phyloP scores from a whole-genome alignment of 1,140 invertebrate genomes.

The Parasteatoda tepidariorum region DNA sequence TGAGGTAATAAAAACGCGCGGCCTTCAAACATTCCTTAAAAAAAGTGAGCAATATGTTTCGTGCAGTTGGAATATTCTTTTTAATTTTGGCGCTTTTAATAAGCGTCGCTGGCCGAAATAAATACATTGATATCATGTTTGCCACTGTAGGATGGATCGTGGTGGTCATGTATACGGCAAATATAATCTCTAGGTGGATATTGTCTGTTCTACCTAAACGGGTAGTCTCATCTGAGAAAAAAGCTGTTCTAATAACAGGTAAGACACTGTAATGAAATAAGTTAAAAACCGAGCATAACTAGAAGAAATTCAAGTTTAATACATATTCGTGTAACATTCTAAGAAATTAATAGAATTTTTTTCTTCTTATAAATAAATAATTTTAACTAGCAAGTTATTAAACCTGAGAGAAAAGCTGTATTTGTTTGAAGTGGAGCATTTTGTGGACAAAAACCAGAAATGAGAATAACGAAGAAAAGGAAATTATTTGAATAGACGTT shows the following conservation, averaged over 20 bases:
- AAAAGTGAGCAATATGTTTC: constrained; percentile 4
- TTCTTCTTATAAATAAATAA: no score
- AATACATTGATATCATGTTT: neutral
- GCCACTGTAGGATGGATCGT: constrained; percentile 13
- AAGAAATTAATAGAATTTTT: no score
- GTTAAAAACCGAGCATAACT: no score
- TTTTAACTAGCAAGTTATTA: no score
- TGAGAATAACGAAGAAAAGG: no score
- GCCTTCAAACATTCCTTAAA: neutral
- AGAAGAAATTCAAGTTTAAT: no score
- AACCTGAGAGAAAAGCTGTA: no score
- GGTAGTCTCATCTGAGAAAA: neutral
- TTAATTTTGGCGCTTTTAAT: neutral
- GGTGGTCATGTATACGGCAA: constrained; percentile 40
- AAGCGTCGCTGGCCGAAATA: neutral
- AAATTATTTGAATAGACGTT: no score
- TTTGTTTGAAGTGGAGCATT: no score
- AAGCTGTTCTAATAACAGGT: constrained; percentile 50
- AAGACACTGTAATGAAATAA: neutral
- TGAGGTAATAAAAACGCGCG: neutral
- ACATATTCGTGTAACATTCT: no score
- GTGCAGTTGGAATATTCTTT: constrained; percentile 15
- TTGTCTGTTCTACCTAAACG: constrained; percentile 4
- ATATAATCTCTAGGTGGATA: constrained; percentile 35
- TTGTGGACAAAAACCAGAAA: no score